A percentile compares a stretch with the other conserved stretches of the same genome.
Evolutionary conservation across 2,797 vertebrate genomes (phyloP).

Genomic region (Chiloscyllium punctatum): DNA sequence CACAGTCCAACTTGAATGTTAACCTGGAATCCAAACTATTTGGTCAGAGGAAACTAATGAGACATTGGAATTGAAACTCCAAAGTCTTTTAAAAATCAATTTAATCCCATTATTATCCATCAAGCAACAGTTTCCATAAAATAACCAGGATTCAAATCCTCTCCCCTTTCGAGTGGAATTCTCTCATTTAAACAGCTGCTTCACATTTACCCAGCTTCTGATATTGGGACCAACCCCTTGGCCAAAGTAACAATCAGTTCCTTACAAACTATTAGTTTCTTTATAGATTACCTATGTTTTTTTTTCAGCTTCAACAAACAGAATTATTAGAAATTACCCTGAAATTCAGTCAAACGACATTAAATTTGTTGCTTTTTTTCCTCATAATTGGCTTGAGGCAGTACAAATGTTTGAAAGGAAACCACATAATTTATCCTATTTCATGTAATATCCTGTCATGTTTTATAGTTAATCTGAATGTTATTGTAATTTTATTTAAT

Average conservation of each 20-base stretch:
- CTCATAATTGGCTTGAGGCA: slow-evolving; percentile 48
- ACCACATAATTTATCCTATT: slow-evolving; percentile 78
- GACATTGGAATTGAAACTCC: slow-evolving; percentile 87
- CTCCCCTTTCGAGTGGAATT: slow-evolving; percentile 72
- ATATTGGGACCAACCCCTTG: slow-evolving; percentile 38
- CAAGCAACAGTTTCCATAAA: slow-evolving; percentile 80
- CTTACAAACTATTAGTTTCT: slow-evolving; percentile 34
- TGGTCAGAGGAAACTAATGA: slow-evolving; percentile 86
- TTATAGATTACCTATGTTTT: slow-evolving; percentile 24
- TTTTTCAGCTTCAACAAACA: slow-evolving; percentile 25
- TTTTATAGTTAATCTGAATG: slow-evolving; percentile 78
- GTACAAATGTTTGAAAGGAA: slow-evolving; percentile 75
- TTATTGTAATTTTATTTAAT: slow-evolving; percentile 80
- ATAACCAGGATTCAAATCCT: slow-evolving; percentile 70
- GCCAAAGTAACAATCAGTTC: slow-evolving; percentile 32
- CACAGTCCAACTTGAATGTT: slow-evolving; percentile 4
- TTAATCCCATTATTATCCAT: slow-evolving; percentile 94
- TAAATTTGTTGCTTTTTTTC: slow-evolving; percentile 17
- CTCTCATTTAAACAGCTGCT: slow-evolving; percentile 68
- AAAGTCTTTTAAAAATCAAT: slow-evolving; percentile 74
- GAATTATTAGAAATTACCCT: neutral
- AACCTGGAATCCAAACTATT: slow-evolving; percentile 70
- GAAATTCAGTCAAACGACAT: slow-evolving; percentile 20
- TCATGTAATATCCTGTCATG: slow-evolving; percentile 97
- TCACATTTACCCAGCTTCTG: slow-evolving; percentile 62